Conservation (phyloP, 2,888 invertebrate genomes). For the Venusia cambrica region DNA sequence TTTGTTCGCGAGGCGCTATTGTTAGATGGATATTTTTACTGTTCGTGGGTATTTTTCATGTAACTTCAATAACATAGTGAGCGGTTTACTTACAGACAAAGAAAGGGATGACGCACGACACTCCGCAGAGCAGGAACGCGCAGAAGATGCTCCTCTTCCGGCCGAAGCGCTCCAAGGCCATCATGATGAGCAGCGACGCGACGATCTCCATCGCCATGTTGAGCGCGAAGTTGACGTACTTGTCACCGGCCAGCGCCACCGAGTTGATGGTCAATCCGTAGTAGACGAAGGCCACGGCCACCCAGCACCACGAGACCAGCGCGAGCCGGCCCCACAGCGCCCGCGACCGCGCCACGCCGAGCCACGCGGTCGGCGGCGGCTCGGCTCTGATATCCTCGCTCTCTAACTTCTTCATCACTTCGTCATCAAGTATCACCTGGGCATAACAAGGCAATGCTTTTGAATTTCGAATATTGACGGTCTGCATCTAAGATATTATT, state of each 20-base stretch:
- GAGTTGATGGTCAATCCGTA: slow-evolving; percentile 90
- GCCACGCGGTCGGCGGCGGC: slow-evolving; percentile 45
- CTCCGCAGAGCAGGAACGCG: slow-evolving; percentile 60
- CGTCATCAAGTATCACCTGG: slow-evolving; percentile 53
- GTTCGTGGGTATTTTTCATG: too few relatives aligned
- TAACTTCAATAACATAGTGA: too few relatives aligned
- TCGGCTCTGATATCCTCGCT: slow-evolving; percentile 23
- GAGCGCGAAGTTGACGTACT: slow-evolving; percentile 86
- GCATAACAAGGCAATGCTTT: too few relatives aligned
- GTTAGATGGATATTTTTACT: too few relatives aligned
- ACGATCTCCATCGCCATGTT: slow-evolving; percentile 73
- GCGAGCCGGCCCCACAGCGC: slow-evolving; percentile 51
- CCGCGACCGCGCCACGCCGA: slow-evolving; percentile 47
- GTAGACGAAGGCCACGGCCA: slow-evolving; percentile 87
- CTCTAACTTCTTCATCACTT: slow-evolving; percentile 42
- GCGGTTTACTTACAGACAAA: slow-evolving; percentile 61
- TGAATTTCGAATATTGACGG: too few relatives aligned
- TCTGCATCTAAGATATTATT: too few relatives aligned
- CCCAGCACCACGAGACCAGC: slow-evolving; percentile 82
- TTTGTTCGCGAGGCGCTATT: too few relatives aligned
- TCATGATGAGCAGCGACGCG: slow-evolving; percentile 68
- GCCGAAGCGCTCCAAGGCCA: slow-evolving; percentile 68
- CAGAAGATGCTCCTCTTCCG: slow-evolving; percentile 57
- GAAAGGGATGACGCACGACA: slow-evolving; percentile 58
- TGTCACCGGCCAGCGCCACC: slow-evolving; percentile 86